Evolutionary conservation across 2,797 vertebrate genomes (phyloP), one percentile per base, ranked within the genome.

Genomic region (Sebastes diaconus): DNA sequence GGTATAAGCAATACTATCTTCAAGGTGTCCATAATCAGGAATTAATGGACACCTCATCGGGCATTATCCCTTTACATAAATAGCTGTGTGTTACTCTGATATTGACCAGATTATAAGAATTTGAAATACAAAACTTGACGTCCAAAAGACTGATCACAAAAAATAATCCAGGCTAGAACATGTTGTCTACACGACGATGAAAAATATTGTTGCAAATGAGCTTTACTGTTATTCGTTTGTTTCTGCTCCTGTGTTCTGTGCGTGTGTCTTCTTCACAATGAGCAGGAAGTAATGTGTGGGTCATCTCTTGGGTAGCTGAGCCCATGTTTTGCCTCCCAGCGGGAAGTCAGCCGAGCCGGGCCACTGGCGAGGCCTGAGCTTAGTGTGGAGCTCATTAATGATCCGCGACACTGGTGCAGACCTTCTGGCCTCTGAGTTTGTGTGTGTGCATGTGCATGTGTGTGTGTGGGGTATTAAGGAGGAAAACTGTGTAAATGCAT

Each of bases 301-400:
- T 90, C 83, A 84, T 84, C 76, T 87, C 74, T 68, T 34, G 85
- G 77, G 74, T 69, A 84, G 84, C 80, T 50, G 70, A 83, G 84
- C 71, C 61, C 54, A 52, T 87, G 87, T 87, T 89, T 85, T 90
- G 79, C 87, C 81, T 89, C 90, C 86, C 88, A 84, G 90, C 6
- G n/a, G 88, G 90, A 74, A 84, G 80, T 59, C 39, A 71, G 67
- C 78, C 83, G 58, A 80, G 88, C 87, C 83, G 86, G 88, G 88
- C 84, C 14, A 29, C 71, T 50, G 86, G 92, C 79, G 14, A 86
- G 39, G 83, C 86, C 77, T 1, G 36, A 72, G 82, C 77, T 74
- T 58, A 68, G 75, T 59, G 54, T 77, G 75, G 88, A 81, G 91
- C 88, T 92, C 88, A 88, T 90, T 94, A 94, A 90, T 74, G 88